Conservation (phyloP, 2,797 vertebrate species). For the Poeciliopsis turneri region DNA sequence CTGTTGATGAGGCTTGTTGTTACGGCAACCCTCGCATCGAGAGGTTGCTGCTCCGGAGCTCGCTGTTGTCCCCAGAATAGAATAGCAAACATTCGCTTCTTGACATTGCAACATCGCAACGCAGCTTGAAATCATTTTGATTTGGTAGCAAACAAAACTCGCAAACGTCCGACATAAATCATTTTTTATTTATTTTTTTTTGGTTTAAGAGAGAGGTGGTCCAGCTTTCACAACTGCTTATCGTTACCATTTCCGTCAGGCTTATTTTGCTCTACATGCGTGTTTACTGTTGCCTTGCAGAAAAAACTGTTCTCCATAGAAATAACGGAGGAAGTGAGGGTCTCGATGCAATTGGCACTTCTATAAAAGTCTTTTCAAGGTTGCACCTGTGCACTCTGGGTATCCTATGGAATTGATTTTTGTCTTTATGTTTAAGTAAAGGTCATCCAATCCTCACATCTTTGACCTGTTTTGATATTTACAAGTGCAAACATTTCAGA, state of each 20-base stretch:
- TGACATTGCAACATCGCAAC: constrained; percentile 31
- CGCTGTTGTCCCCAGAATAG: constrained; percentile 45
- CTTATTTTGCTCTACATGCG: constrained; percentile 6
- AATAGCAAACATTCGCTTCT: constrained; percentile 41
- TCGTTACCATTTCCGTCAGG: constrained; percentile 16
- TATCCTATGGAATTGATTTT: background rate
- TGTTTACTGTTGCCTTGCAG: constrained; percentile 10
- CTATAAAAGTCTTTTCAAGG: background rate
- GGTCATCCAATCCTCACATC: background rate
- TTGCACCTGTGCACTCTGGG: constrained; percentile 2
- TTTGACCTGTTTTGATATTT: background rate
- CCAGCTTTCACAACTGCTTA: constrained; percentile 6
- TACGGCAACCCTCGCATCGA: constrained; percentile 64
- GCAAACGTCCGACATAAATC: background rate
- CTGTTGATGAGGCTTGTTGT: constrained; percentile 72
- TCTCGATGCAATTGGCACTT: constrained; percentile 15
- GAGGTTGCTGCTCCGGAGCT: constrained; percentile 53
- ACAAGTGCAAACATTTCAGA: background rate
- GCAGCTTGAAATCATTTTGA: constrained; percentile 3
- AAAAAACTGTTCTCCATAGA: constrained; percentile 30
- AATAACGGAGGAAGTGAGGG: constrained; percentile 16
- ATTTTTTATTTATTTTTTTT: background rate
- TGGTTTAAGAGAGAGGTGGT: background rate
- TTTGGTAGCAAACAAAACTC: constrained; percentile 20
- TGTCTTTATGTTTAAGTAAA: background rate